Conservation (phyloP, 2,888 invertebrate species). For the Heliconius ismenius region DNA sequence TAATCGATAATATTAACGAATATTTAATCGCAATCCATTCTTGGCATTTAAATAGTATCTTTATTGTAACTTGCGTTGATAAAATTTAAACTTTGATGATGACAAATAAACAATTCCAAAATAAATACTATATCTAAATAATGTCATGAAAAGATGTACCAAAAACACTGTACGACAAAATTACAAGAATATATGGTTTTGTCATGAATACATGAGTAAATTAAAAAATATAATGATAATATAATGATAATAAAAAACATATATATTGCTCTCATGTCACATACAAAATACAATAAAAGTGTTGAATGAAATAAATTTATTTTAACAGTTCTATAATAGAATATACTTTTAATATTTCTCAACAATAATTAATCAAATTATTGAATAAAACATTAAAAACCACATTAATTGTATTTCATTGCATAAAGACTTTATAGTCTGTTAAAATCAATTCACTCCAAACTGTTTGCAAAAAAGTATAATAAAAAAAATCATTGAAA, state of each 20-base stretch:
- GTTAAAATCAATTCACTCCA: slow-evolving; percentile 29
- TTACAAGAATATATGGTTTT: neutral
- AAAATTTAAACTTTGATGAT: slow-evolving; percentile 1
- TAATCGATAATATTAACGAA: slow-evolving; percentile 1
- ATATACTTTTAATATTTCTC: neutral
- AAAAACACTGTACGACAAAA: neutral
- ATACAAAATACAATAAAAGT: neutral
- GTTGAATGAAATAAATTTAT: slow-evolving; percentile 1
- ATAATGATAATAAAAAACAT: neutral
- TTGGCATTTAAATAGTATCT: neutral
- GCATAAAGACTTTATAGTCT: neutral
- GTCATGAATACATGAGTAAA: neutral
- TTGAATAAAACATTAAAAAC: slow-evolving; percentile 15
- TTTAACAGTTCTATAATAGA: slow-evolving; percentile 19
- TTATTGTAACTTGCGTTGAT: neutral
- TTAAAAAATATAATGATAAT: neutral
- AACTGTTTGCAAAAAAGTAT: slow-evolving; percentile 17
- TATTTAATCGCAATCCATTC: slow-evolving; percentile 20
- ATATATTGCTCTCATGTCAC: neutral
- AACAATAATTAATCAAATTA: slow-evolving; percentile 19
- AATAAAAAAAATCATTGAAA: neutral
- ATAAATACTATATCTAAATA: slow-evolving; percentile 17
- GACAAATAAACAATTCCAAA: slow-evolving; percentile 1
- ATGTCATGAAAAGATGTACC: neutral
- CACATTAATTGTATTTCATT: too few species aligned